A percentile compares a stretch with the other conserved stretches of the same genome.
Conservation (phyloP, 2,888 invertebrate species). For the Andrena marginata region DNA sequence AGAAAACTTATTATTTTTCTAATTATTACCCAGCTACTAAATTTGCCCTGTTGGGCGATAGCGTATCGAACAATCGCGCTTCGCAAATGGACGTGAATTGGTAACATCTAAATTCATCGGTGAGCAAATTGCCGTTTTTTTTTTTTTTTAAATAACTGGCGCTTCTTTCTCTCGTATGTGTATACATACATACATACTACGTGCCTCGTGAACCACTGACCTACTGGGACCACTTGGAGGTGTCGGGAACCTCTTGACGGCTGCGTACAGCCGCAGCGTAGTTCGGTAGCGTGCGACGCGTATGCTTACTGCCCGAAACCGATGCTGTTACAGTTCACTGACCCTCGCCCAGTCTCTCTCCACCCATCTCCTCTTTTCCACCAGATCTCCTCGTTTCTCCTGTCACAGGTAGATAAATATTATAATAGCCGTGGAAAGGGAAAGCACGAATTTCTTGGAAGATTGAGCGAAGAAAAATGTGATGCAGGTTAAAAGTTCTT, state of each 20-base stretch:
- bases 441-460: too few species aligned
- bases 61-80: too few species aligned
- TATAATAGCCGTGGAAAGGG: too few species aligned
- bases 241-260: slow-evolving; percentile 67
- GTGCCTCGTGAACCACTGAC: slow-evolving; percentile 82
- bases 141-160: neutral
- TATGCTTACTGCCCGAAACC: slow-evolving; percentile 70
- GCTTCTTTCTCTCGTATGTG: neutral
- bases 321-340: slow-evolving; percentile 77
- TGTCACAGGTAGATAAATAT: too few species aligned
- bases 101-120: neutral
- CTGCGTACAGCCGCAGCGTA: slow-evolving; percentile 62
- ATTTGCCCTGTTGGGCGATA: too few species aligned
- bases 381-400: neutral
- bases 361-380: slow-evolving; percentile 35
- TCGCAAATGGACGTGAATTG: too few species aligned
- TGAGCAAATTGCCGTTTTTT: neutral
- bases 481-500: too few species aligned
- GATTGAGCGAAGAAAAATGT: too few species aligned
- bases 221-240: slow-evolving; percentile 79
- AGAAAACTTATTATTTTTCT: too few species aligned
- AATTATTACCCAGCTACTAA: too few species aligned
- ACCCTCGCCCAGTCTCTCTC: slow-evolving; percentile 66
- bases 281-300: slow-evolving; percentile 79
- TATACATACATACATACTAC: neutral